Evolutionary conservation across 2,888 invertebrate genomes (phyloP).

Genomic region (Netelia fuscicornis): DNA sequence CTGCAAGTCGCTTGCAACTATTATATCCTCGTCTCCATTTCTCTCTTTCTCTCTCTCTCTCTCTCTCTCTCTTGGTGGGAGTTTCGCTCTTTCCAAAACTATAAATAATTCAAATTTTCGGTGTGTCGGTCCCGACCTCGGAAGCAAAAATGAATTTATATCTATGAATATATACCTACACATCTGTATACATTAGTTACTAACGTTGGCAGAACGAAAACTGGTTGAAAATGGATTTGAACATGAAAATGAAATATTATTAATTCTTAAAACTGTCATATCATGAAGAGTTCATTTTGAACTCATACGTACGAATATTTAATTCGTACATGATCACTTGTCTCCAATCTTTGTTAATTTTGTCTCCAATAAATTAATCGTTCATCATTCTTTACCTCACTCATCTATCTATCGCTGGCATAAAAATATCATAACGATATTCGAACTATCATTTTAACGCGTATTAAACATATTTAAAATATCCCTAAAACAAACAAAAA

Average conservation of each 20-base stretch:
- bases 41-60: slow-evolving; percentile 62
- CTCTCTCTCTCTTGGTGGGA: slow-evolving; percentile 47
- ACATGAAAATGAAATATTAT: slow-evolving; percentile 68
- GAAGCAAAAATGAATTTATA: slow-evolving; percentile 8
- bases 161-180: not conserved
- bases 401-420: no score
- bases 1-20: no score
- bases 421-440: no score
- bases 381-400: no score
- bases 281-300: not conserved
- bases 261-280: slow-evolving; percentile 69
- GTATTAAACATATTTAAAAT: no score
- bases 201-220: slow-evolving; percentile 63
- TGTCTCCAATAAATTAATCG: not conserved
- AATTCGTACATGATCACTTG: not conserved
- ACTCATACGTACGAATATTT: not conserved
- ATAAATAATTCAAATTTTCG: slow-evolving; percentile 78
- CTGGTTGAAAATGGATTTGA: slow-evolving; percentile 72
- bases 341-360: not conserved
- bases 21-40: slow-evolving; percentile 1
- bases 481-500: no score
- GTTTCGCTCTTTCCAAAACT: slow-evolving; percentile 68
- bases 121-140: slow-evolving; percentile 53
- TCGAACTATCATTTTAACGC: no score
- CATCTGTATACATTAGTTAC: not conserved